These are phyloP conservation scores for Teinopalpus imperialis DNA, from an alignment of 2,888 invertebrate genomes.

Conservation along the genomic window DNA sequence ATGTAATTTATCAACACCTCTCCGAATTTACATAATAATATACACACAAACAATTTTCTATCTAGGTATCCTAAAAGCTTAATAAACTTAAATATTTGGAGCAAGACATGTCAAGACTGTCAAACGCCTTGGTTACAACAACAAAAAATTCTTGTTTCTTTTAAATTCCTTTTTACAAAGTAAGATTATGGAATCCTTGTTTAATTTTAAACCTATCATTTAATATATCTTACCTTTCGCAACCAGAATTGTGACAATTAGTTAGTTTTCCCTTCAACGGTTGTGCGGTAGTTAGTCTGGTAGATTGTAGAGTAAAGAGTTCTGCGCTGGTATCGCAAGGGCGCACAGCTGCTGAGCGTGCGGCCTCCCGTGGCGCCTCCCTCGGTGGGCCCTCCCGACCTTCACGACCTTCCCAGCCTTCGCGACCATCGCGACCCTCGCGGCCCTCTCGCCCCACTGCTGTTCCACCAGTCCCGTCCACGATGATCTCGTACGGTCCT, in stretches of 20 bases:
- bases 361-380: constrained; percentile 78
- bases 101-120: too few species aligned
- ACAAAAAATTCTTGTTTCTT: too few species aligned
- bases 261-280: constrained; percentile 94
- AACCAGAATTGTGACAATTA: constrained; percentile 93
- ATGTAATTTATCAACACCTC: too few species aligned
- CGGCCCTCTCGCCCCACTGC: constrained; percentile 51
- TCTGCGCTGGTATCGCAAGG: constrained; percentile 94
- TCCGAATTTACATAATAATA: too few species aligned
- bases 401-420: constrained; percentile 39
- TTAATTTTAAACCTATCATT: too few species aligned
- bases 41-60: too few species aligned
- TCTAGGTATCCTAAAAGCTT: background rate
- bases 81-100: background rate
- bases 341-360: constrained; percentile 83
- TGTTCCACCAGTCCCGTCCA: constrained; percentile 56
- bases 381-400: constrained; percentile 38
- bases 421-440: constrained; percentile 53
- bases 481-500: constrained; percentile 73
- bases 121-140: too few species aligned
- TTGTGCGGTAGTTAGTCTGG: constrained; percentile 90
- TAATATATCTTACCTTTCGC: constrained; percentile 93
- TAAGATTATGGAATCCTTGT: too few species aligned
- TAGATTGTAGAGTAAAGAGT: constrained; percentile 91
- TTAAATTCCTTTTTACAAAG: too few species aligned